Conservation (phyloP, 2,888 invertebrate species). For the Brenthis daphne region DNA sequence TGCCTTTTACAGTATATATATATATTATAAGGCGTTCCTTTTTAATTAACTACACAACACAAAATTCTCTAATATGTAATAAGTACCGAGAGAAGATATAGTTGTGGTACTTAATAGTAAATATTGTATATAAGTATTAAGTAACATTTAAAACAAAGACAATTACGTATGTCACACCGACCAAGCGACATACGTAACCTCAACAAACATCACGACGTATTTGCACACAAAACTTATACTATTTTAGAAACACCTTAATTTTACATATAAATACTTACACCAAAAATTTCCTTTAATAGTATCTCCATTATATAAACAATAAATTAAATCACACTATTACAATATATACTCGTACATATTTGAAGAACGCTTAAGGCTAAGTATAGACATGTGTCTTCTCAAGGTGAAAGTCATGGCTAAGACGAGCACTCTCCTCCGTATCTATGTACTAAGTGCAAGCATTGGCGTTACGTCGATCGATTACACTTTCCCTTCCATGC, state of each 20-base stretch:
- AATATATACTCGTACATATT: neutral
- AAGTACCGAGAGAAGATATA: no score
- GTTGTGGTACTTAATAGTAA: no score
- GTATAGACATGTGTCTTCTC: neutral
- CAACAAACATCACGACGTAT: no score
- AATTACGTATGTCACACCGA: no score
- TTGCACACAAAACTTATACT: no score
- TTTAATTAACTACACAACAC: no score
- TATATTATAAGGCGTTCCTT: no score
- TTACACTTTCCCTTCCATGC: constrained; percentile 58
- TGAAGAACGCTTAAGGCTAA: neutral
- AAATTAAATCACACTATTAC: neutral
- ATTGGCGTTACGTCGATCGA: constrained; percentile 63
- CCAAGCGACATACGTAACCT: no score
- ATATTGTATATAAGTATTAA: no score
- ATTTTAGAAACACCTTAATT: neutral
- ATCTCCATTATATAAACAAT: constrained; percentile 24
- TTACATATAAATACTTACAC: constrained; percentile 21
- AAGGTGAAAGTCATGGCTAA: constrained; percentile 45
- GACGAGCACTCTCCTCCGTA: constrained; percentile 59
- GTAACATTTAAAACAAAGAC: no score
- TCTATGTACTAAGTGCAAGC: constrained; percentile 72
- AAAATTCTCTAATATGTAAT: no score
- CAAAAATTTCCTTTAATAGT: constrained; percentile 25
- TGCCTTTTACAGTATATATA: no score